Evolutionary conservation across 2,797 vertebrate genomes (phyloP).

Genomic region (Takifugu rubripes): DNA sequence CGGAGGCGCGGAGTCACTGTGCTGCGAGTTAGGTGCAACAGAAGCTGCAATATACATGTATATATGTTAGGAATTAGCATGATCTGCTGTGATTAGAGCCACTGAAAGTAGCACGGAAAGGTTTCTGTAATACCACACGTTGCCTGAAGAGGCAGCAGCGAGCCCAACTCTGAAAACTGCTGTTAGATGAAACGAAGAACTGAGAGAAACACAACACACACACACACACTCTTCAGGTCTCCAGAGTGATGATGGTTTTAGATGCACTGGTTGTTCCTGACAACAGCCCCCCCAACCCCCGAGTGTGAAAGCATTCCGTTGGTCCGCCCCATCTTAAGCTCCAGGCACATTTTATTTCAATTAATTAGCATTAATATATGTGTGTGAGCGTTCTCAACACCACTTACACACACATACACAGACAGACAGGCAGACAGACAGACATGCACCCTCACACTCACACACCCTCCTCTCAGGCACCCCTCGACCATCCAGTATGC

Average conservation of each 20-base stretch:
- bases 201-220: constrained; percentile 9
- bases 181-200: no score
- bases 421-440: background rate
- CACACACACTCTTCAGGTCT: constrained; percentile 11
- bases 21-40: no score
- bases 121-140: no score
- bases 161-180: no score
- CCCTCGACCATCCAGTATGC: constrained; percentile 59
- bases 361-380: constrained; percentile 69
- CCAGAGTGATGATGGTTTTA: constrained; percentile 15
- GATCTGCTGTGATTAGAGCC: no score
- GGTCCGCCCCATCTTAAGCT: constrained; percentile 50
- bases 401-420: constrained; percentile 3
- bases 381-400: constrained; percentile 8
- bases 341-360: constrained; percentile 65
- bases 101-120: no score
- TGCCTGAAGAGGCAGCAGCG: no score
- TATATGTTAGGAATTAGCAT: no score
- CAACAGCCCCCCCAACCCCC: constrained; percentile 32
- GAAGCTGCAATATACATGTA: no score
- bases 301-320: constrained; percentile 36
- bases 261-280: constrained; percentile 32
- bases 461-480: constrained; percentile 26
- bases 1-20: no score
- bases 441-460: background rate